phyloP scores from a whole-genome alignment of 2,113 vertebrate genomes.

The Hemiprocne comata region DNA sequence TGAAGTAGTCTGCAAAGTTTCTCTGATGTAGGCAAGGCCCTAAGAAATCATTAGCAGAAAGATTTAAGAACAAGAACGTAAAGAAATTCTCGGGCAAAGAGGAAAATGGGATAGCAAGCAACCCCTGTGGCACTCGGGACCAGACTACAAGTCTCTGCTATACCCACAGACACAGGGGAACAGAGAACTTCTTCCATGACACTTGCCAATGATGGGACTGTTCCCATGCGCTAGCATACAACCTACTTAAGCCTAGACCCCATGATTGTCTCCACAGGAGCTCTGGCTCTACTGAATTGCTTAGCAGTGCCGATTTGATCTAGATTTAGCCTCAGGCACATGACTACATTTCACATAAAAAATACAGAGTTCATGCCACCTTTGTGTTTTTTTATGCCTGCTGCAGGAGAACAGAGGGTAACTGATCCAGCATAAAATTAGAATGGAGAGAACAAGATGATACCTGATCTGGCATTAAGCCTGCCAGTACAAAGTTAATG shows the following conservation, averaged over 20 bases:
- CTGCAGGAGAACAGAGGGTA: slow-evolving; percentile 50
- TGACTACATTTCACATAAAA: slow-evolving; percentile 17
- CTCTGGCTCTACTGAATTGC: background rate
- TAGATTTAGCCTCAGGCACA: background rate
- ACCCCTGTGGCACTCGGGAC: background rate
- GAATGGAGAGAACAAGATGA: slow-evolving; percentile 59
- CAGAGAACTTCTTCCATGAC: background rate
- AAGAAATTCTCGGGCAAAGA: background rate
- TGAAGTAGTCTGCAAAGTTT: background rate
- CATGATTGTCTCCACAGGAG: background rate
- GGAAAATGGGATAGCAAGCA: background rate
- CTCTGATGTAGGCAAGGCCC: background rate
- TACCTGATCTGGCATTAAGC: slow-evolving; percentile 56
- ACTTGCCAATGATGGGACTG: background rate
- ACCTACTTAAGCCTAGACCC: background rate
- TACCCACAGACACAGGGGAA: background rate
- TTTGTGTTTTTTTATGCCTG: slow-evolving; percentile 27
- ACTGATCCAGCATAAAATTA: slow-evolving; percentile 62
- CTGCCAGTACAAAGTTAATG: slow-evolving; percentile 34
- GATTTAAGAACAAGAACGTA: background rate
- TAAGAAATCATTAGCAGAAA: background rate
- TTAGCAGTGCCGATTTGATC: background rate
- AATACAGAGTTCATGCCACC: background rate
- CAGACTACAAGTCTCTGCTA: background rate
- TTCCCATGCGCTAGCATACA: rapidly evolving